Percentiles rank a stretch among this genome's conserved stretches.
Evolutionary conservation across 2,113 vertebrate species (phyloP).

Genomic region (Cervus canadensis): DNA sequence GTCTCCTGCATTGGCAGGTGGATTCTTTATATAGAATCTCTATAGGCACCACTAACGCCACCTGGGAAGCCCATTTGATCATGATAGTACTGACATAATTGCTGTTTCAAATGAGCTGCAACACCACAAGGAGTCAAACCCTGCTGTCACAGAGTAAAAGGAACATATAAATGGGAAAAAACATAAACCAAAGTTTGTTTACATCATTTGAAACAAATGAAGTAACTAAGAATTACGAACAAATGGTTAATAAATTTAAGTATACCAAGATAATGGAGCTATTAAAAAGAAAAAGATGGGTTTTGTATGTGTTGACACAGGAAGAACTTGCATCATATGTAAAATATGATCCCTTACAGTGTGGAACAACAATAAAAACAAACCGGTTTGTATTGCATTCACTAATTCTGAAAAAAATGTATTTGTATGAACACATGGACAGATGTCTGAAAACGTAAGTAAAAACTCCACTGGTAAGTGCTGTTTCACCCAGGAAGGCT

Average conservation of each 20-base stretch:
- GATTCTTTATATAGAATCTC: background rate
- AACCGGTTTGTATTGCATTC: background rate
- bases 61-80: background rate
- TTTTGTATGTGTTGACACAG: background rate
- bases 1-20: background rate
- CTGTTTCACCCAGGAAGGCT: background rate
- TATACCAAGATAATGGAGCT: background rate
- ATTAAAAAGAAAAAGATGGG: background rate
- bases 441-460: background rate
- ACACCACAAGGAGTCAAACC: background rate
- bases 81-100: background rate
- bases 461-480: background rate
- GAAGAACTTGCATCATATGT: background rate
- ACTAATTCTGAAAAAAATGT: background rate
- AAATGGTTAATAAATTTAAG: background rate
- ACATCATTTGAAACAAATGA: background rate
- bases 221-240: background rate
- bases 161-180: background rate
- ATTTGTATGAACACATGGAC: background rate
- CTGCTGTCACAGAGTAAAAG: background rate
- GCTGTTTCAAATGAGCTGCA: background rate
- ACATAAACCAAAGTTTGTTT: background rate
- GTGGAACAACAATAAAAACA: background rate
- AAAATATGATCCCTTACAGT: background rate
- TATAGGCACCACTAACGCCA: background rate